These are phyloP conservation scores for Gymnarchus niloticus DNA, from an alignment of 2,113 vertebrate species.

Conservation along the genomic window DNA sequence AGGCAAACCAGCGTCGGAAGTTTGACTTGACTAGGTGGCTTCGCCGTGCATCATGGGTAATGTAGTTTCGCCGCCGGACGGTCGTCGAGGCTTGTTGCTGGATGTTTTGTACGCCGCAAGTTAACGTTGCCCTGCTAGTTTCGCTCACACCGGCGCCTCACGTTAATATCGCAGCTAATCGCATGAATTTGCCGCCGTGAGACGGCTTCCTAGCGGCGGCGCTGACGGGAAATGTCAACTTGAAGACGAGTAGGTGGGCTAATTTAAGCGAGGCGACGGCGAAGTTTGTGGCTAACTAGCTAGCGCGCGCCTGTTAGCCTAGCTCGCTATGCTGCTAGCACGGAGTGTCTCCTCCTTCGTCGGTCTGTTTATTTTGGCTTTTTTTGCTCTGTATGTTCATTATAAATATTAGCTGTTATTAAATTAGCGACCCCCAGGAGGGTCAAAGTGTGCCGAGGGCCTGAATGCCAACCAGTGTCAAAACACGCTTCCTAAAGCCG, in stretches of 20 bases:
- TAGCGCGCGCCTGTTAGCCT: not conserved
- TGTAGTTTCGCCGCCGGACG: constrained; percentile 10
- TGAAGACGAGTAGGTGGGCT: not conserved
- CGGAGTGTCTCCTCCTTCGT: not conserved
- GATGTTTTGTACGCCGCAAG: not conserved
- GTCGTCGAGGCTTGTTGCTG: constrained; percentile 18
- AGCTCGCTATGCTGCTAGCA: too few species aligned
- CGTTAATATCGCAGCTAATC: not conserved
- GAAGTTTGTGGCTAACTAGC: constrained; percentile 1
- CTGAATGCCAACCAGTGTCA: not conserved
- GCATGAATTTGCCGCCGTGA: not conserved
- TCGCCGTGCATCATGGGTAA: constrained; percentile 13
- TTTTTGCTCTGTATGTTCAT: not conserved
- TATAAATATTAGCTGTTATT: not conserved
- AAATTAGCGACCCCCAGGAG: not conserved
- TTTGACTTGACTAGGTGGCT: not conserved
- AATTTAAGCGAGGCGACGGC: not conserved
- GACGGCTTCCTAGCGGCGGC: not conserved
- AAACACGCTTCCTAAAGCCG: not conserved
- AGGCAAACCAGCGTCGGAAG: not conserved
- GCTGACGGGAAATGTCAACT: not conserved
- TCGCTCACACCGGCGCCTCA: not conserved
- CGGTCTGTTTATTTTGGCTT: not conserved
- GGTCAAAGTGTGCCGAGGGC: not conserved
- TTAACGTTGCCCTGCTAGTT: not conserved